Evolutionary conservation across 2,113 vertebrate genomes (phyloP), one percentile per base, ranked within the genome.

Genomic region (Crypturellus undulatus): DNA sequence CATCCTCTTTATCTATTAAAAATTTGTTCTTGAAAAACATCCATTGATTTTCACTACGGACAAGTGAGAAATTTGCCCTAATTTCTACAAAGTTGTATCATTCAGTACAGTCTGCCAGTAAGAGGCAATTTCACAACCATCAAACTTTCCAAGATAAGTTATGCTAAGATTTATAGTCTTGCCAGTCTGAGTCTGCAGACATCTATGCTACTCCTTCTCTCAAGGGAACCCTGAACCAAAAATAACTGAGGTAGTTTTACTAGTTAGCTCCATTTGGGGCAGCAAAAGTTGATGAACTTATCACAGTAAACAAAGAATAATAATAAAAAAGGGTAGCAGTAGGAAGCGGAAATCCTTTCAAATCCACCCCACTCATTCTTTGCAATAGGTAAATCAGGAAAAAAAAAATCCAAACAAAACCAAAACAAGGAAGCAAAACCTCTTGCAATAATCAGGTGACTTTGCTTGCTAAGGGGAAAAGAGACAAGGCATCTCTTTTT

Each of bases 151-250:
- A 81, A 88, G 72, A 72, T 26, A 92, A 89, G 32, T 51, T 85
- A 77, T 8, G 0, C 45, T 32, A 79, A 24, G 47, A 89, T 63
- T 56, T 83, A 65, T 10, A 59, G 16, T 15, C 6, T 5, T 92
- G 54, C 60, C 84, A 68, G 78, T 94, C n/a, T 85, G 69, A 82
- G 56, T 32, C 40, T 59, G 77, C 79, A 92, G 49, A 62, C 26
- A 96, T 63, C 67, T 94, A 36, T 60, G 51, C 82, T 87, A 79
- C 5, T 34, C 49, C 15, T 85, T 67, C 51, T 82, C 78, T 75
- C 82, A 70, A 83, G 75, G 56, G 84, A 94, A 77, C 49, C 72
- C 43, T 84, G 67, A 93, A 87, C 79, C 89, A 87, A 91, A 95
- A 87, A 62, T 79, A 91, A 91, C 47, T 38, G 40, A 91, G 63